A percentile compares a stretch with the other conserved stretches of the same genome.
Conservation (phyloP, 2,113 vertebrate species). For the Pelodiscus sinensis region DNA sequence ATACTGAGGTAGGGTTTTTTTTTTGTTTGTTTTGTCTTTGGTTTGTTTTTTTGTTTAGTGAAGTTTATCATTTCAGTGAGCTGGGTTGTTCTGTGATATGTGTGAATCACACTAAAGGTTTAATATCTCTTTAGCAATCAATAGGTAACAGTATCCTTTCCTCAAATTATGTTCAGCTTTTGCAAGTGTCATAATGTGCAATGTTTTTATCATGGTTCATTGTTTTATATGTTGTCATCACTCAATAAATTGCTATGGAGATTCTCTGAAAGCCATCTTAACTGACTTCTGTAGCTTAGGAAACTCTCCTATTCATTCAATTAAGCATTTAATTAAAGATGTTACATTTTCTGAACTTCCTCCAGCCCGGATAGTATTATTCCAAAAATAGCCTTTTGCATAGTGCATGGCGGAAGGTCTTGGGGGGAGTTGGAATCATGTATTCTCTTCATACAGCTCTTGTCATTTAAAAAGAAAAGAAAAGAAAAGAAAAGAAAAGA, state of each 20-base stretch:
- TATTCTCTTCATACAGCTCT: neutral
- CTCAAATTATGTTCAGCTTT: neutral
- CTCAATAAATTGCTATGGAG: neutral
- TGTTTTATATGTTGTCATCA: neutral
- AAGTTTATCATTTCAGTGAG: neutral
- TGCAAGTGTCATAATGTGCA: neutral
- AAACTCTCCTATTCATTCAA: neutral
- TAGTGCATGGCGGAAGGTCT: neutral
- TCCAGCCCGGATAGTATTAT: neutral
- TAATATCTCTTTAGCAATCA: neutral
- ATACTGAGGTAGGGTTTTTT: neutral
- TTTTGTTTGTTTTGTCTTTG: too few species aligned
- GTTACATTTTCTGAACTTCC: neutral
- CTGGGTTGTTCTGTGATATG: neutral
- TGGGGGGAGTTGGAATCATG: neutral
- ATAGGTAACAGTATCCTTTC: neutral
- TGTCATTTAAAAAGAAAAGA: neutral
- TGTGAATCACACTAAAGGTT: neutral
- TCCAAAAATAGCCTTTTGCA: neutral
- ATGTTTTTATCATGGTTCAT: neutral
- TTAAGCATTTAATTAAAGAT: neutral
- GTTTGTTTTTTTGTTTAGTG: neutral
- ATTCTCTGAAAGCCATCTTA: neutral
- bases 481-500: neutral
- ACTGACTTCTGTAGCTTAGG: neutral